These are phyloP conservation scores for Danaus plexippus DNA, from an alignment of 1,140 invertebrate genomes.

Conservation along the genomic window DNA sequence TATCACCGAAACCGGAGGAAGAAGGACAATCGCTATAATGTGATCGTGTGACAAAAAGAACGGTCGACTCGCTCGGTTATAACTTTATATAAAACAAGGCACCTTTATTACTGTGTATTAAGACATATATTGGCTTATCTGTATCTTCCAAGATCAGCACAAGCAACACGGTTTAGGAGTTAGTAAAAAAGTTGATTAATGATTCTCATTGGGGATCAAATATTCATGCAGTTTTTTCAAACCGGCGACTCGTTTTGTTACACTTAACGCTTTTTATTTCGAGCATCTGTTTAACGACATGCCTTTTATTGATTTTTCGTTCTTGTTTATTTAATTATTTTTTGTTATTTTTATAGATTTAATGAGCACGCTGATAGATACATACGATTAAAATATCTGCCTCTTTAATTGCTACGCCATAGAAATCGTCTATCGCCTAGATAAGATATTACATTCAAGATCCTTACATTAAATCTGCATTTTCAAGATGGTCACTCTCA, in stretches of 20 bases:
- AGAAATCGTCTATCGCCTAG: too few species aligned
- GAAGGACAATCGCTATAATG: conserved; percentile 51
- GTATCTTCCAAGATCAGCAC: neutral
- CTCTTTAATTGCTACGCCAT: too few species aligned
- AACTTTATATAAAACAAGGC: too few species aligned
- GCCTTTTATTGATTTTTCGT: conserved; percentile 39
- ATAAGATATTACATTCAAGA: conserved; percentile 4
- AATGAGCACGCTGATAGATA: too few species aligned
- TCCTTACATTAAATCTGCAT: conserved; percentile 8
- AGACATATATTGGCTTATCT: conserved; percentile 14
- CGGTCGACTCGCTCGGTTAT: conserved; percentile 4
- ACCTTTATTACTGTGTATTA: conserved; percentile 20
- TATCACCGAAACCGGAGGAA: conserved; percentile 50
- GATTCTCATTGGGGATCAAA: conserved; percentile 67
- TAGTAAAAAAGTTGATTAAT: conserved; percentile 68
- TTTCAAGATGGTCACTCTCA: conserved; percentile 22
- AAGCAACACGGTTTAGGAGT: conserved; percentile 6
- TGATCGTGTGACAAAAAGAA: conserved; percentile 37
- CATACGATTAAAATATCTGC: too few species aligned
- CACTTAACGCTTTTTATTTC: conserved; percentile 63
- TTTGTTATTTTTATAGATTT: conserved; percentile 22
- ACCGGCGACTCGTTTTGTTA: conserved; percentile 57
- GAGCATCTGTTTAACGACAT: conserved; percentile 58
- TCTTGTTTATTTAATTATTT: conserved; percentile 32
- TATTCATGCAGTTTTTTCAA: conserved; percentile 61